Evolutionary conservation across 2,113 vertebrate genomes (phyloP), one percentile per base, ranked within the genome.

Genomic region (Pipa parva): DNA sequence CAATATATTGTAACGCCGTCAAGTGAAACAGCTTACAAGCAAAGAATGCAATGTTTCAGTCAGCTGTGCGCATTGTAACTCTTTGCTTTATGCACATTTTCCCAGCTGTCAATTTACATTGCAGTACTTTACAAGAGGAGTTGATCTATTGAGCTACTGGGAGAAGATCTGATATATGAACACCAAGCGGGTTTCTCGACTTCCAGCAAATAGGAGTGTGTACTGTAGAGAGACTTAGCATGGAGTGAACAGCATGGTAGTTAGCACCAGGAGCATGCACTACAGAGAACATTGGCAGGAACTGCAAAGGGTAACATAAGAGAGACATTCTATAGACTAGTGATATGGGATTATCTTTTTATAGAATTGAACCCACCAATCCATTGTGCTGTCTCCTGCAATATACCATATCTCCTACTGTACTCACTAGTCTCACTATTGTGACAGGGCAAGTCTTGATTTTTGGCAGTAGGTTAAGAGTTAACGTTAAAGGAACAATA

Each of bases 101-200:
- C 66, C 66, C 66, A 70, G 58, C 66, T 70, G 66, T 70, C 66
- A 70, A 70, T 70, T 70, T 70, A 70, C 66, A 70, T 70, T 70
- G 66, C 66, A 61, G 54, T 58, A 70, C 66, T 70, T 70, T 59
- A 70, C 66, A 70, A 70, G 66, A 70, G 66, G 61, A 70, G 66
- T 61, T 70, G 66, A 70, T 70, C 66, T 70, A 70, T 70, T 61
- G 66, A 70, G 66, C 66, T 70, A 70, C 66, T 70, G 66, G 66
- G 66, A 70, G 66, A 70, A 61, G 58, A 61, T 42, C 56, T 60
- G 56, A 69, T 69, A 70, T 69, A 70, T 70, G 61, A 70, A 61
- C 66, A 70, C 25, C 66, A 70, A n/a, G 66, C 65, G 45, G 33
- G 65, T 57, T 60, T 42, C 46, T 52, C 29, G 15, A 5, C 66